Base-by-base conservation (phyloP, 2,888 invertebrate genomes). In the Oxyscelio sp. region DNA sequence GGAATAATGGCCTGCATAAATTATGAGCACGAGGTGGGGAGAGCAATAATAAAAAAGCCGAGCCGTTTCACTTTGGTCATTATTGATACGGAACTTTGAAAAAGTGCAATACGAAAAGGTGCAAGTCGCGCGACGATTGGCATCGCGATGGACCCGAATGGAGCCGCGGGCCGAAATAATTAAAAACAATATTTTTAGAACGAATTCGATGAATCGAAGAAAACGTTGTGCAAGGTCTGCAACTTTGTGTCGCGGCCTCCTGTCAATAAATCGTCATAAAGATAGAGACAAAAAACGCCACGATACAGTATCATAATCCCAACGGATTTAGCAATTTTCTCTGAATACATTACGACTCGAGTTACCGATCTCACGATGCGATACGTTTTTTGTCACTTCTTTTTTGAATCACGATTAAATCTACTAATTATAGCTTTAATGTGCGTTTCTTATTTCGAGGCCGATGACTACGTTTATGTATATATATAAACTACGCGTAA, bases 171-270 rank as follows among this genome's bases (percentile, higher is more conserved):
- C 19, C 34, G 52, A 40, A 73, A 61, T 21, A 27, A 48, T 45
- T 22, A 52, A 59, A 71, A 58, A 48, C 45, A 22, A 59, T 71
- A 71, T 71, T 58, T 71, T 48, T 58, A 34, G 48, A 65, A 65
- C 40, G 45, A 58, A 66, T 77, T 68, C 59, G 24, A 68, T 77
- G 50, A 43, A 66, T 34, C 4, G 58, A 66, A 50, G 65, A 24
- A 50, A 77, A 77, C 66, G 34, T 77, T 66, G 68, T 50, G 77
- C 68, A 78, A 78, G 68, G 77, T 68, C 77, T 78, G 77, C 68
- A 61, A 78, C 61, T 78, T 68, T 61, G 61, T 54, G 40, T 58
- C 75, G 38, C 38, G 34, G 17, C 27, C 58, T 78, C 43, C 13
- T 54, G 77, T 27, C 77, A 15, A 77, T 77, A 77, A 77, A 77